Conservation (phyloP, 2,888 invertebrate genomes). For the Eilema griseolum region DNA sequence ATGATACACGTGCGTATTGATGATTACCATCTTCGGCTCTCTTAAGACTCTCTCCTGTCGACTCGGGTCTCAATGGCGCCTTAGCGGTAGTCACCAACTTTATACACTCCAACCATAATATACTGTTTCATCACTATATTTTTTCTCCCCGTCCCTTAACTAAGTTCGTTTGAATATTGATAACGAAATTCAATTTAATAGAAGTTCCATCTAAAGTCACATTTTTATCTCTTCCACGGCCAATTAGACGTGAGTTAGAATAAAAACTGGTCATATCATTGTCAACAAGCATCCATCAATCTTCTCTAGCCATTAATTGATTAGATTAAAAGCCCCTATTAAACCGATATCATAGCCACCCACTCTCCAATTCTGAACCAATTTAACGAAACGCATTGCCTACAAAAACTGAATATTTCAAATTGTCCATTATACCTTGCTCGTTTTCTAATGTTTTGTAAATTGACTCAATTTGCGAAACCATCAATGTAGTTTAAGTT, state of each 20-base stretch:
- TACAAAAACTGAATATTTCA: slow-evolving; percentile 34
- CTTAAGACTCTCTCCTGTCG: too few relatives aligned
- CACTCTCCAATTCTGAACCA: slow-evolving; percentile 54
- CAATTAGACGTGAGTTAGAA: slow-evolving; percentile 44
- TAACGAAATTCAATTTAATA: background rate
- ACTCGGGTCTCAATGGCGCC: too few relatives aligned
- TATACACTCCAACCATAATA: background rate
- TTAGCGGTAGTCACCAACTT: too few relatives aligned
- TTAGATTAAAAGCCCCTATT: slow-evolving; percentile 74
- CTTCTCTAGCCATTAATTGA: slow-evolving; percentile 76
- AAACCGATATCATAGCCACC: slow-evolving; percentile 70
- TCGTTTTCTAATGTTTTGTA: slow-evolving; percentile 18
- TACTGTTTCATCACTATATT: background rate
- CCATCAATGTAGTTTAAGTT: slow-evolving; percentile 17
- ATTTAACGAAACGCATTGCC: slow-evolving; percentile 35
- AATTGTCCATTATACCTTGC: slow-evolving; percentile 22
- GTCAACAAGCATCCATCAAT: slow-evolving; percentile 73
- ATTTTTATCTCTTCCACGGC: slow-evolving; percentile 57
- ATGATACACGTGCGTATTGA: too few relatives aligned
- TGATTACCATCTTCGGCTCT: too few relatives aligned
- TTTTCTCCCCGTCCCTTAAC: background rate
- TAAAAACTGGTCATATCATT: slow-evolving; percentile 66
- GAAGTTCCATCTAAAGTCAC: slow-evolving; percentile 47
- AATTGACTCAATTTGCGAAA: background rate
- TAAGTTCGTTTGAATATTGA: background rate